These are phyloP conservation scores for Lagothrix lagotricha DNA, from an alignment of 2,797 vertebrate genomes.

Conservation along the genomic window DNA sequence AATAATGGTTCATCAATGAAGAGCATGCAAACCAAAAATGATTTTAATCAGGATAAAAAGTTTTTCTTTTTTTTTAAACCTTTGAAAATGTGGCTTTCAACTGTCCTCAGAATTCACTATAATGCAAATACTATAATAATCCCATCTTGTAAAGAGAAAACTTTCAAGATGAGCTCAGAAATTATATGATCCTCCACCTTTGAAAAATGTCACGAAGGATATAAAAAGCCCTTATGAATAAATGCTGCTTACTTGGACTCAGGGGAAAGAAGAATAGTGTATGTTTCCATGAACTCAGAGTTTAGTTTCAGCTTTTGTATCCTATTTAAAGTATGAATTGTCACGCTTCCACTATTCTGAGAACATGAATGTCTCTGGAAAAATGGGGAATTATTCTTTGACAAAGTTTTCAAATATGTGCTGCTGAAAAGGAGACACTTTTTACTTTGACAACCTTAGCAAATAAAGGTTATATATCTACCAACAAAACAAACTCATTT, in stretches of 20 bases:
- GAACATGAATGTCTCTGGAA: background rate
- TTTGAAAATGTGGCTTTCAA: conserved; percentile 31
- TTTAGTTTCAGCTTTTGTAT: background rate
- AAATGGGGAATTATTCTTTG: background rate
- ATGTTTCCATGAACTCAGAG: background rate
- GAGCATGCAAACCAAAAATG: background rate
- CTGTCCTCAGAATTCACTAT: background rate
- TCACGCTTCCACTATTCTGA: background rate
- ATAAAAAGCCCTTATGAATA: background rate
- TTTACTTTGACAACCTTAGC: background rate
- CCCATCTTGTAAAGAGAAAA: background rate
- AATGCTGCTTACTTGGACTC: background rate
- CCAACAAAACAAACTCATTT: background rate
- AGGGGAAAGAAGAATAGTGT: background rate
- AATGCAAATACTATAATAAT: background rate
- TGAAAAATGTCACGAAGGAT: background rate
- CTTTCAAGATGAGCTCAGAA: conserved; percentile 12
- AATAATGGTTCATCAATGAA: conserved; percentile 45
- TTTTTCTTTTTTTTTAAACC: background rate
- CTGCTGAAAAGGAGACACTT: background rate
- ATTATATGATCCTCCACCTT: background rate
- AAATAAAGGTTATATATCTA: background rate
- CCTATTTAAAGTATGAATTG: background rate
- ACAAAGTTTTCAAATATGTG: background rate
- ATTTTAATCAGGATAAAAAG: conserved; percentile 21